These are phyloP conservation scores for Girardia tigrina DNA, from an alignment of 2,888 invertebrate genomes.

Conservation along the genomic window DNA sequence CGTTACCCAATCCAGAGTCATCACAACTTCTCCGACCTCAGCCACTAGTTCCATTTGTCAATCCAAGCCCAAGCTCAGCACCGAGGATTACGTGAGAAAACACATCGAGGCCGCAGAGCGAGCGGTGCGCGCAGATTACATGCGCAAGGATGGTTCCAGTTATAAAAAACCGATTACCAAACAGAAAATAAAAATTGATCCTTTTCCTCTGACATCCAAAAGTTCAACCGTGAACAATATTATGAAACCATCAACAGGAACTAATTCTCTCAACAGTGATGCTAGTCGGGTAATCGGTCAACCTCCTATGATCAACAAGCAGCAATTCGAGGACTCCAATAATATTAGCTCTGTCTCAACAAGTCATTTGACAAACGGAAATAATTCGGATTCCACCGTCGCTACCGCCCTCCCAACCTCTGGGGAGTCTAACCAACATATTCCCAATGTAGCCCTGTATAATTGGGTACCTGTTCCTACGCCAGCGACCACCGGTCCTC, in stretches of 20 bases:
- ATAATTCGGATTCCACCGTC: background rate
- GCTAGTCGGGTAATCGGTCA: background rate
- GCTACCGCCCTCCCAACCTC: background rate
- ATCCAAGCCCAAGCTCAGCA: slow-evolving; percentile 12
- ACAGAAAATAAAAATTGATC: slow-evolving; percentile 4
- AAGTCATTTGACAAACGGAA: background rate
- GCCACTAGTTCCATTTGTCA: background rate
- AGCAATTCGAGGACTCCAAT: background rate
- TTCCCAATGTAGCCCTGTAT: background rate
- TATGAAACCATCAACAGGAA: background rate
- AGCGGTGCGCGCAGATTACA: background rate
- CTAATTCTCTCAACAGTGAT: background rate
- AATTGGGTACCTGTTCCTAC: background rate
- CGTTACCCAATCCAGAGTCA: background rate
- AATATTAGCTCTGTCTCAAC: background rate
- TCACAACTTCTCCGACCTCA: background rate
- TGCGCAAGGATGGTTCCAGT: background rate
- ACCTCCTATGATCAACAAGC: background rate
- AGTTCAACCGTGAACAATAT: background rate
- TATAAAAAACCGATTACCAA: slow-evolving; percentile 1
- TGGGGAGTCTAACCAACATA: background rate
- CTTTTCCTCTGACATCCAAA: background rate
- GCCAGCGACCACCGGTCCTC: background rate
- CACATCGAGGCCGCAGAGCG: background rate
- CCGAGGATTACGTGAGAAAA: slow-evolving; percentile 2